Evolutionary conservation across 1,140 invertebrate species (phyloP), one percentile per base, ranked within the genome.

Genomic region (Stenopsyche tienmushanensis): DNA sequence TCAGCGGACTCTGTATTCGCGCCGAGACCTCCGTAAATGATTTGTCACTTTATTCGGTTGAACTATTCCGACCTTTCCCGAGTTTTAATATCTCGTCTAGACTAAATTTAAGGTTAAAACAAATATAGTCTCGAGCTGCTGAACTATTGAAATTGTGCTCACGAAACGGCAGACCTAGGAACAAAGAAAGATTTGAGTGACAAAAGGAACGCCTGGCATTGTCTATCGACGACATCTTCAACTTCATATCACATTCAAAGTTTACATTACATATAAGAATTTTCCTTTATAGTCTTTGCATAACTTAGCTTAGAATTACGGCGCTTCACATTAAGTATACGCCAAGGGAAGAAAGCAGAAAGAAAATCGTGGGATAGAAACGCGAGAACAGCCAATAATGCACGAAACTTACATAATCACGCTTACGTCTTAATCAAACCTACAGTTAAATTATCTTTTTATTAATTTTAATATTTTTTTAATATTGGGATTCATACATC

Each of bases 41-140:
- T 55, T 18, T 34, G 53, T 29, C 13, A n/a, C 10, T 34, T 39
- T 20, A n/a, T 20, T 54, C 23, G 8, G 5, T 29, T 50, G n/a
- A 20, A n/a, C 44, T 18, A 47, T 18, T 49, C 47, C 47, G 18
- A 15, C 17, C 17, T 34, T 34, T 34, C 13, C 29, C 29, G 5
- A 34, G 29, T 34, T 34, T 34, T 34, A 34, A 34, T 21, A 21
- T 2, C 47, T 49, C 3, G 47, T 49, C 47, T 49, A 49, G 47
- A 49, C 47, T 10, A 49, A 49, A 49, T 49, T 49, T 21, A 49
- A 20, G n/a, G 47, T 49, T 18, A 10, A 20, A 10, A 10, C 21
- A 49, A 49, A 18, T 45, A 18, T 17, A 18, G 9, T 45, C 8
- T 17, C 5, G 44, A 8, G 44, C 21, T 50, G 21, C 9, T 23